Conservation (phyloP, 2,113 vertebrate genomes). For the Varanus salvator region DNA sequence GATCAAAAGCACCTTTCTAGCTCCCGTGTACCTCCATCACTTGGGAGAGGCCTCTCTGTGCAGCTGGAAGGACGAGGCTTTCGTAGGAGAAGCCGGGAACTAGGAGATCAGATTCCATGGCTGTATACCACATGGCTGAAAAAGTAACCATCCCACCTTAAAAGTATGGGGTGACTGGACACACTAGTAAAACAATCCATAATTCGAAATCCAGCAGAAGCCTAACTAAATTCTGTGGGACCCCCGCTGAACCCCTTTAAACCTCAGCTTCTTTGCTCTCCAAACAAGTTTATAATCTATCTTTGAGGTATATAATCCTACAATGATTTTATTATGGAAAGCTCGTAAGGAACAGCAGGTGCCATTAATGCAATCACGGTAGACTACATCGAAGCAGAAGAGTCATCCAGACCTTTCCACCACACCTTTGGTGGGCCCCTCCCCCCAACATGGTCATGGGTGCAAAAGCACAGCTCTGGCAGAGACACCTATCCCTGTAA, state of each 20-base stretch:
- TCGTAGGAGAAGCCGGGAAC: not conserved
- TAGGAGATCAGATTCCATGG: not conserved
- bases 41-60: not conserved
- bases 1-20: slow-evolving; percentile 2
- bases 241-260: not conserved
- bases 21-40: not conserved
- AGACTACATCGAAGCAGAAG: too few relatives aligned
- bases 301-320: not conserved
- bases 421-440: too few relatives aligned
- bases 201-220: not conserved
- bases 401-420: too few relatives aligned
- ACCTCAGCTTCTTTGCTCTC: not conserved
- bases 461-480: too few relatives aligned
- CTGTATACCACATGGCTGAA: not conserved
- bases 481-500: not conserved
- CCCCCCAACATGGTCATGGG: too few relatives aligned
- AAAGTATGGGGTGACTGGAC: not conserved
- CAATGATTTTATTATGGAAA: not conserved
- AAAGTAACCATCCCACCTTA: not conserved
- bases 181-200: not conserved
- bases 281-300: not conserved
- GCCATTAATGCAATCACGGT: too few relatives aligned
- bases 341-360: not conserved
- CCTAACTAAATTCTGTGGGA: not conserved
- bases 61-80: not conserved